Evolutionary conservation across 1,140 invertebrate genomes (phyloP).

Genomic region (Pachyrhynchus sulphureomaculatus): DNA sequence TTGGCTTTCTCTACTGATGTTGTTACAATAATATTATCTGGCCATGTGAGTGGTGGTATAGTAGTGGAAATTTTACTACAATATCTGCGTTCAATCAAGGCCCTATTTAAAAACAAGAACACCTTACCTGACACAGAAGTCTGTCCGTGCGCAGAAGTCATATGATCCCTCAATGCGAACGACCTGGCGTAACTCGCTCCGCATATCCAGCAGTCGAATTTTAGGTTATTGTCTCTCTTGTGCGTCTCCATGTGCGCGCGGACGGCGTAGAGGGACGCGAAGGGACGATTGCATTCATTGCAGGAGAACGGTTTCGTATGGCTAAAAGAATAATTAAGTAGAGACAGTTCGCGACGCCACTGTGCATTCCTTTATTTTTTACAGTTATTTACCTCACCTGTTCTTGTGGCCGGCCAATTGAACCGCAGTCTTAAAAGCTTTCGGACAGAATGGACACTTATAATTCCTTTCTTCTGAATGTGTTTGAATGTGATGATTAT

Average conservation of each 20-base stretch:
- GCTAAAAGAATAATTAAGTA: constrained; percentile 45
- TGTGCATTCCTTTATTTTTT: no score
- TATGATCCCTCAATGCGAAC: constrained; percentile 70
- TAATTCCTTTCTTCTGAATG: constrained; percentile 71
- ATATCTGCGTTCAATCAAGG: no score
- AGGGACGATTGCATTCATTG: constrained; percentile 69
- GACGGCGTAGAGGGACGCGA: constrained; percentile 71
- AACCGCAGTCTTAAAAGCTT: constrained; percentile 73
- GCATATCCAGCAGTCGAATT: constrained; percentile 68
- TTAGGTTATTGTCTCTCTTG: constrained; percentile 66
- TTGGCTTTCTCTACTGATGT: no score
- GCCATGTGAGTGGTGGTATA: no score
- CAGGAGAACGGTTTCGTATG: constrained; percentile 76
- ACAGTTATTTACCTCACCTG: constrained; percentile 14
- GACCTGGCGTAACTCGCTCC: constrained; percentile 71
- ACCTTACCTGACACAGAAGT: no score
- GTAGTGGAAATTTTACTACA: no score
- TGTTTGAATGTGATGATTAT: constrained; percentile 70
- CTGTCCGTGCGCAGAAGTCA: constrained; percentile 59
- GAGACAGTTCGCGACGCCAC: neutral
- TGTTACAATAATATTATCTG: no score
- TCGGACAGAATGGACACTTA: constrained; percentile 71
- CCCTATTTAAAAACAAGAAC: no score
- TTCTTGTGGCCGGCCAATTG: constrained; percentile 75
- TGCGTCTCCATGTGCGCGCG: constrained; percentile 71